Base-by-base conservation (phyloP, 2,797 vertebrate genomes). In the Sebastes nivosus region DNA sequence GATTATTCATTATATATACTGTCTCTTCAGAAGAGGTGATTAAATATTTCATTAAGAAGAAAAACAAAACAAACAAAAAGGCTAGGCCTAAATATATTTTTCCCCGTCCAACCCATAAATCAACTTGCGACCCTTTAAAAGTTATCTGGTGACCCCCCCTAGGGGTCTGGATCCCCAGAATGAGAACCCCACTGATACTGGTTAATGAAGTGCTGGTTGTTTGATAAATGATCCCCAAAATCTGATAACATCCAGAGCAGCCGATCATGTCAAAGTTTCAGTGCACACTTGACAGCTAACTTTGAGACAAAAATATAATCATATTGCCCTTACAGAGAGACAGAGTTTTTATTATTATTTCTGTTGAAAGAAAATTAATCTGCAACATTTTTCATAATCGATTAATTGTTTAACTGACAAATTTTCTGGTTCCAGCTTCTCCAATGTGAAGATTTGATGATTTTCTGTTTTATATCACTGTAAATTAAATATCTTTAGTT, bases 141-240 rank as follows among this genome's bases (percentile, higher is more conserved):
- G 25, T 60, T 16, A 72, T 63, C 18, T 71, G 2, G 0, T 60
- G 59, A 59, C 58, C 32, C 25, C 58, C 25, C 30, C 4, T 24
- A 0, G 16, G 7, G 58, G 38, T 74, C n/a, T 25, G 36, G 67
- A 65, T 9, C 27, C 24, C 7, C 36, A 75, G 24, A 54, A 34
- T 22, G 22, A 67, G 2, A n/a, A 63, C 30, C 30, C 24, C 50
- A 74, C 18, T 46, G 50, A 55, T 34, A 16, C 52, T 20, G 0
- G 12, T 63, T 66, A 61, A 50, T 70, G 24, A 85, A 61, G 29
- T 34, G 27, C 38, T 64, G n/a, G 8, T 55, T 42, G 25, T 78
- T 22, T 67, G 64, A 73, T 61, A 72, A 63, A 77, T 72, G 38
- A 66, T 32, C 25, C 30, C 8, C 25, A 66, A 67, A 76, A 34